These are phyloP conservation scores for Lamellibrachia luymesi DNA, from an alignment of 1,140 invertebrate species.

Conservation along the genomic window DNA sequence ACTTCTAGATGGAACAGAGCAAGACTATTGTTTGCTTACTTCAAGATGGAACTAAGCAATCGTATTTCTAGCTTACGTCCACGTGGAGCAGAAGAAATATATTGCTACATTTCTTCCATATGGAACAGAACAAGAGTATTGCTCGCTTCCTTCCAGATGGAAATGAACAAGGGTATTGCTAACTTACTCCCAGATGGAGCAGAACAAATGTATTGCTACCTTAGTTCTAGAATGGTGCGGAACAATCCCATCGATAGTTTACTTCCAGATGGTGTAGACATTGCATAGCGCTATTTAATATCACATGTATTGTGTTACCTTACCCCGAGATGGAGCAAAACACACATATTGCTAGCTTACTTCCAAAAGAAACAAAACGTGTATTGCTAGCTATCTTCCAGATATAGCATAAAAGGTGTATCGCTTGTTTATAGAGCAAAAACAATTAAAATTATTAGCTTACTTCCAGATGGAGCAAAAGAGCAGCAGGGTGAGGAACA, in stretches of 20 bases:
- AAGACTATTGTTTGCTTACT: neutral
- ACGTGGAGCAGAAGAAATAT: neutral
- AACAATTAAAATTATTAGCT: neutral
- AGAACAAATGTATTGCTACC: too few relatives aligned
- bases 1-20: neutral
- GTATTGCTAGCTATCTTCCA: too few relatives aligned
- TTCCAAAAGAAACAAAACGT: too few relatives aligned
- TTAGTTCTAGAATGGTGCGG: neutral
- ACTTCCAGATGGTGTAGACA: too few relatives aligned
- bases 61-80: neutral
- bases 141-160: neutral
- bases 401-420: too few relatives aligned
- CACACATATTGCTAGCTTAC: too few relatives aligned
- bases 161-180: too few relatives aligned
- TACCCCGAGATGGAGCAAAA: too few relatives aligned
- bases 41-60: neutral
- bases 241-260: neutral
- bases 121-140: neutral
- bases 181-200: too few relatives aligned
- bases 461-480: slow-evolving; percentile 32
- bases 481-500: slow-evolving; percentile 28
- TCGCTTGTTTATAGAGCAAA: too few relatives aligned
- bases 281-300: too few relatives aligned
- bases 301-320: too few relatives aligned
- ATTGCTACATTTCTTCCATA: neutral